These are phyloP conservation scores for Trichacis sp. DNA, from an alignment of 2,888 invertebrate species.

Conservation along the genomic window DNA sequence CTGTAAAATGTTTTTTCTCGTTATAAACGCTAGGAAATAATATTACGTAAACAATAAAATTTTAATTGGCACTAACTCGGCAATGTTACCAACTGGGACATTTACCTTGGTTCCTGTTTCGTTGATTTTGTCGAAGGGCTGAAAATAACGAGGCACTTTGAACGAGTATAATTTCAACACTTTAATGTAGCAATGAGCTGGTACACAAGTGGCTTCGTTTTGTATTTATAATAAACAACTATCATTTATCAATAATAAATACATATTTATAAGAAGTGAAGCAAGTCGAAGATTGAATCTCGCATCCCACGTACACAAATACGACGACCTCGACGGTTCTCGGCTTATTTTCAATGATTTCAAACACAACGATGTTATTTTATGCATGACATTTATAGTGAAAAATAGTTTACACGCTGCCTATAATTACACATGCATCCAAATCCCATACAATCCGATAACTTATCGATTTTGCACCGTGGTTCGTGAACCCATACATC, in stretches of 20 bases:
- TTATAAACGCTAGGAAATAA: no score
- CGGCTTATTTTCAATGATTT: conserved; percentile 24
- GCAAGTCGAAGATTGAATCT: conserved; percentile 55
- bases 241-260: conserved; percentile 61
- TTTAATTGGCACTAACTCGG: no score
- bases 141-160: conserved; percentile 46
- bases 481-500: conserved; percentile 4
- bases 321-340: conserved; percentile 36
- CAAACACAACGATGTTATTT: conserved; percentile 30
- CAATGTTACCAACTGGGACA: no score
- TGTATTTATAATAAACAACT: conserved; percentile 63
- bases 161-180: conserved; percentile 66
- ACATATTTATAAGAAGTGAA: conserved; percentile 59
- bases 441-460: no score
- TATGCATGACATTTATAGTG: conserved; percentile 25
- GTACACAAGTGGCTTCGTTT: conserved; percentile 63
- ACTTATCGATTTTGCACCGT: conserved; percentile 6
- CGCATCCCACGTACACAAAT: conserved; percentile 37
- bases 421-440: no score
- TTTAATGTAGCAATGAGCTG: conserved; percentile 65
- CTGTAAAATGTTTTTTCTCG: no score
- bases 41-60: no score
- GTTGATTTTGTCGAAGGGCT: neutral
- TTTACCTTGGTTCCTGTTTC: no score
- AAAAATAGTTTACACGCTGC: conserved; percentile 25